Evolutionary conservation across 2,113 vertebrate genomes (phyloP), one percentile per base, ranked within the genome.

Genomic region (Notarius quadriscutis): DNA sequence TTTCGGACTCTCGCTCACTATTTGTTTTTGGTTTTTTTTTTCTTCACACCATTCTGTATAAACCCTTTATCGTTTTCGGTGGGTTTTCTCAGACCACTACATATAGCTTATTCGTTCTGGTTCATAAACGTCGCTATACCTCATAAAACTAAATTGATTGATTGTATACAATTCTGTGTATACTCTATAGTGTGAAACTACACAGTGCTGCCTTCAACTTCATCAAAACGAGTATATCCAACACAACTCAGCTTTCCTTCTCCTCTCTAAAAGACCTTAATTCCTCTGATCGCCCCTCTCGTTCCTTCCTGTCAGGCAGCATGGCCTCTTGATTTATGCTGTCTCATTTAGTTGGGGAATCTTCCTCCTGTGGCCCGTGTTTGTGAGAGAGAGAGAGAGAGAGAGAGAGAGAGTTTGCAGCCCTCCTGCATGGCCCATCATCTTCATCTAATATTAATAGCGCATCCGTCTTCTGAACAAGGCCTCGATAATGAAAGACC

Each of bases 381-480:
- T 30, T 67, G 34, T 12, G 57, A 50, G 71, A 50, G 55, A 22
- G 20, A 18, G 58, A 17, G 55, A 41, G 41, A 41, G 81, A 84
- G 60, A 27, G 34, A 60, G 53, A n/a, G 63, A 27, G 86, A 88
- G 27, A 90, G 91, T 88, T 93, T 93, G 92, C 89, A 89, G 88
- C 87, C 82, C 89, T 90, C 85, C 85, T 88, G 87, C 84, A 88
- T 81, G 88, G 92, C 89, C 86, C 90, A 93, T 94, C 93, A 92
- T 94, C 92, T 90, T 94, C 93, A 94, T 95, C 93, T 90, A 95
- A 94, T 94, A 96, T 94, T 94, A 94, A 95, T 95, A 92, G 84
- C 79, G 78, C 86, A 92, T 93, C 86, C 83, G 80, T 92, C 92
- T 95, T 93, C 91, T 88, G 74, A 91, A 92, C 90, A 92, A 95